Conservation (phyloP, 2,113 vertebrate genomes). For the Sialia sialis region DNA sequence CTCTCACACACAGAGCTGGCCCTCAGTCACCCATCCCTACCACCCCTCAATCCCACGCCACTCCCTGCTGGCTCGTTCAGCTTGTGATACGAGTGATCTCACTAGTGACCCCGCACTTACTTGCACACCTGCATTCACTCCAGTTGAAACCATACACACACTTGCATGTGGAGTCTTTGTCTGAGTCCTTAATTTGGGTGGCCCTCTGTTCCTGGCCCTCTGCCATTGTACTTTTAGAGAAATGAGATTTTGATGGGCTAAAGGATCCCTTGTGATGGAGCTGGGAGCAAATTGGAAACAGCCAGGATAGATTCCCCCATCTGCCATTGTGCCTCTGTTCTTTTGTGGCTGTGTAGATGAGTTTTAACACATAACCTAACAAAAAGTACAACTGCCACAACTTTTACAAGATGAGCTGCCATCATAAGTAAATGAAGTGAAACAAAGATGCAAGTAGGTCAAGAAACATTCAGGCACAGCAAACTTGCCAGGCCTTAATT, state of each 20-base stretch:
- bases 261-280: rapidly evolving
- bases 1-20: not conserved
- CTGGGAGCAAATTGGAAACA: not conserved
- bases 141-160: not conserved
- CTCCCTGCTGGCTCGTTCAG: rapidly evolving
- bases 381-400: not conserved
- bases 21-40: not conserved
- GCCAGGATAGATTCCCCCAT: not conserved
- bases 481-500: not conserved
- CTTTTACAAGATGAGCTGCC: not conserved
- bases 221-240: not conserved
- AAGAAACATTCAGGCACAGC: not conserved
- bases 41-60: rapidly evolving
- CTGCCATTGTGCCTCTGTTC: not conserved
- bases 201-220: not conserved
- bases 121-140: rapidly evolving
- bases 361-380: not conserved
- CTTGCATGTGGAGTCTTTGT: not conserved
- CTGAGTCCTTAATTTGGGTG: not conserved
- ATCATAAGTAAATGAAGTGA: not conserved
- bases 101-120: not conserved
- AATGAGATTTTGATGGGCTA: not conserved
- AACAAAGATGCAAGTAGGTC: not conserved
- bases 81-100: not conserved
- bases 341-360: not conserved